Base-by-base conservation (phyloP, 2,797 vertebrate species). In the Arrhamphus sclerolepis region DNA sequence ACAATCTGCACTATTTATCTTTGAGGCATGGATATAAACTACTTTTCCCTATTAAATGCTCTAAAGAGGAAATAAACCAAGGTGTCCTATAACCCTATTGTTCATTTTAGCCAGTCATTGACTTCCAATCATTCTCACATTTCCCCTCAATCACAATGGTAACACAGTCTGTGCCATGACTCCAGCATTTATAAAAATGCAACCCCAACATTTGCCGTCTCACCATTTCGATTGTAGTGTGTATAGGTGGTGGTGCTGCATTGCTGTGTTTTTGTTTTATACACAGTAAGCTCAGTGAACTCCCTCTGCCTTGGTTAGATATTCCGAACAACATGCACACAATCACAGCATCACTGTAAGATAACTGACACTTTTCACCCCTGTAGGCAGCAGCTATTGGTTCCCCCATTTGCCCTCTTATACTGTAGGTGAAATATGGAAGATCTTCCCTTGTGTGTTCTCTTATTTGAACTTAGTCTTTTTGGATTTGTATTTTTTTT, bases 1-100 rank as follows among this genome's bases (percentile, higher is more conserved):
- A 82, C 38, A 62, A 86, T 89, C 90, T 92, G 90, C 89, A 89
- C 91, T 93, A 90, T 88, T 87, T 87, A 77, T 80, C 77, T 71
- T 70, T 79, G 46, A 82, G 85, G 84, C 85, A 80, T 78, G 76
- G 71, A 67, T 82, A 68, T 77, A 49, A 84, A 69, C 75, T 76
- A 77, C 26, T 81, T 81, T 82, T 84, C 85, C 88, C 90, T 81
- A 75, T 71, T 38, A 20, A 57, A 81, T 55, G 75, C 78, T 78
- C 73, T 70, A 83, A 71, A 81, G 70, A 86, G 62, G 56, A 84
- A 77, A 75, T 20, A 39, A 74, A 53, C 31, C 59, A 50, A 75
- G 84, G 3, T 54, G 69, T 75, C 72, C 85, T 71, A 63, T 19
- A 44, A 8, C 63, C 66, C 56, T 52, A 48, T 58, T 7, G n/a